These are phyloP conservation scores for Perizoma flavofasciatum DNA, from an alignment of 2,888 invertebrate species.

Conservation along the genomic window DNA sequence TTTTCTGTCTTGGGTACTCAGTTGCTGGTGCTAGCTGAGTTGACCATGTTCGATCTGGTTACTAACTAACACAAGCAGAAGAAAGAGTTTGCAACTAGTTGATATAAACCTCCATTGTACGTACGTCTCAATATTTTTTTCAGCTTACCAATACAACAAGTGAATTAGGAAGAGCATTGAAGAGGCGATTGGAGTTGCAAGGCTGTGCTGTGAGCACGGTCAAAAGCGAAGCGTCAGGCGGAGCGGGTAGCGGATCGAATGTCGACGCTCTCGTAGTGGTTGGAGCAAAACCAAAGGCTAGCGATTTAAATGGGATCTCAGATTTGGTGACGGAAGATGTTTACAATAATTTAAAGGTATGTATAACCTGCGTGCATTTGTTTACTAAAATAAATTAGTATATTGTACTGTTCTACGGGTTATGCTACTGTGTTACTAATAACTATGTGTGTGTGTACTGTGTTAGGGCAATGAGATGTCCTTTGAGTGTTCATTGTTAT, in stretches of 20 bases:
- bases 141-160: conserved; percentile 63
- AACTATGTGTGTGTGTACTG: too few species aligned
- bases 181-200: conserved; percentile 52
- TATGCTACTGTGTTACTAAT: too few species aligned
- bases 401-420: neutral
- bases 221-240: conserved; percentile 42
- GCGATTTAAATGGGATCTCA: conserved; percentile 59
- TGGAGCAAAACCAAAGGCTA: conserved; percentile 56
- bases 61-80: too few species aligned
- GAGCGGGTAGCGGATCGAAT: conserved; percentile 37
- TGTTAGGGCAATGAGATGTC: too few species aligned
- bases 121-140: conserved; percentile 1
- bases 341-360: conserved; percentile 68
- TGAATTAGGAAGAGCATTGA: conserved; percentile 61
- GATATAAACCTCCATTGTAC: too few species aligned
- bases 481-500: too few species aligned
- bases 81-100: too few species aligned
- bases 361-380: too few species aligned
- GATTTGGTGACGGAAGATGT: conserved; percentile 65
- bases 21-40: too few species aligned
- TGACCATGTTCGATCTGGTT: too few species aligned
- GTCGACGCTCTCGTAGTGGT: conserved; percentile 69
- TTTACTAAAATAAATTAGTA: too few species aligned
- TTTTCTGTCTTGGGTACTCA: too few species aligned
- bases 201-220: conserved; percentile 61